Evolutionary conservation across 2,888 invertebrate species (phyloP), one percentile per base, ranked within the genome.

Genomic region (Dromius quadrimaculatus): DNA sequence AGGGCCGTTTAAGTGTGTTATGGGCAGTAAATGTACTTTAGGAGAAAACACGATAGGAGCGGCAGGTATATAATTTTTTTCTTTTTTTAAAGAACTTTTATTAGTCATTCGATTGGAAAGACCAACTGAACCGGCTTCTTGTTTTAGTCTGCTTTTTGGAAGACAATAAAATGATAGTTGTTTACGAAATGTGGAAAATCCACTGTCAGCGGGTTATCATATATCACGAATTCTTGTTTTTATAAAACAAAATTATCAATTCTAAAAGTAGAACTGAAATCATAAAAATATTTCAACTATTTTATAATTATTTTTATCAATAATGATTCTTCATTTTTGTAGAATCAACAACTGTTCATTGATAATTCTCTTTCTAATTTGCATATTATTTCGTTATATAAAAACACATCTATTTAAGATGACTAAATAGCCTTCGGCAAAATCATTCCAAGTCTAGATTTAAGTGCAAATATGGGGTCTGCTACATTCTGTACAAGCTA

Each of bases 1-100:
- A 79, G 87, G 89, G 78, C 80, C 82, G 61, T 95, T 95, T 82
- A 87, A 88, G 81, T 95, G 95, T 84, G 87, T 89, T 74, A 83
- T 92, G 77, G 90, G 90, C 73, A 88, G 89, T 76, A 89, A 89
- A 76, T 95, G 95, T 81, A 82, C 89, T 47, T 83, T 91, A 71
- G 94, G 93, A 32, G 92, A 95, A 83, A 87, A 91, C 32, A 89
- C 88, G 79, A 89, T 89, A 83, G 90, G 92, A 73, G 86, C 89
- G 77, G 89, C 93, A 92, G 94, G 94, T 94, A 85, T 15, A 72
- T 73, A 19, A 47, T 13, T 19, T 47, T 17, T 47, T 11, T 47
- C 20, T 19, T 13, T 47, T 47, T 19, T 5, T 11, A 6, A 11
- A 17, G 19, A 6, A 20, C 45, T 13, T 13, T 15, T 13, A 15